Base-by-base conservation (phyloP, 2,797 vertebrate species). In the Pangasius macronema region DNA sequence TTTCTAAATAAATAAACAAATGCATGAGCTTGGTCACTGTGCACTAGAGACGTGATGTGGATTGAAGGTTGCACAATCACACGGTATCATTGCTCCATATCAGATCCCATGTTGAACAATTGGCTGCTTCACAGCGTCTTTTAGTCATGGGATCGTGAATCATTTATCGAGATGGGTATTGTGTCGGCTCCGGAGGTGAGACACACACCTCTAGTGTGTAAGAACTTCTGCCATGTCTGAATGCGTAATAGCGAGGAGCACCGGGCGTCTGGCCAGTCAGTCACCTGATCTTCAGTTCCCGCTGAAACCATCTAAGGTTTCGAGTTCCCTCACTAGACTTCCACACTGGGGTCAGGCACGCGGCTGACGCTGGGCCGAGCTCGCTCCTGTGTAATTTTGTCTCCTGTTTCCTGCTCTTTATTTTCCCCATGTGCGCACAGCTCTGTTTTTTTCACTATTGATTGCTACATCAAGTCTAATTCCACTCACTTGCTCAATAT, bases 401-500 rank as follows among this genome's bases (percentile, higher is more conserved):
- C 76, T 80, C 30, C 30, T 13, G 53, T 57, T 80, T 80, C 76
- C 75, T 77, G 49, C 49, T 33, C 27, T 33, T 22, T 59, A 59
- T 36, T 80, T 80, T 39, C 53, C 53, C n/a, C n/a, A 2, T n/a
- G 27, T 76, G 46, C 39, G 13, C 39, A 30, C 27, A 18, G 27
- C 49, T 79, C 16, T 30, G 16, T 53, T n/a, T 16, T 76, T 46
- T 39, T 68, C 22, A 30, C 27, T 30, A 82, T 57, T 36, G 51
- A 82, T 82, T 82, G 59, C 59, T 46, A 65, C 59, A 30, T 82
- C 59, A 30, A 67, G n/a, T 49, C n/a, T 83, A 67, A 67, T 83
- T 83, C 42, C 36, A 33, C 16, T 63, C 59, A 86, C 65, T 18
- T 39, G 55, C 55, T 80, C 77, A 39, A 39, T 33, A 59, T 80